Base-by-base conservation (phyloP, 2,888 invertebrate species). In the Melanargia galathea region DNA sequence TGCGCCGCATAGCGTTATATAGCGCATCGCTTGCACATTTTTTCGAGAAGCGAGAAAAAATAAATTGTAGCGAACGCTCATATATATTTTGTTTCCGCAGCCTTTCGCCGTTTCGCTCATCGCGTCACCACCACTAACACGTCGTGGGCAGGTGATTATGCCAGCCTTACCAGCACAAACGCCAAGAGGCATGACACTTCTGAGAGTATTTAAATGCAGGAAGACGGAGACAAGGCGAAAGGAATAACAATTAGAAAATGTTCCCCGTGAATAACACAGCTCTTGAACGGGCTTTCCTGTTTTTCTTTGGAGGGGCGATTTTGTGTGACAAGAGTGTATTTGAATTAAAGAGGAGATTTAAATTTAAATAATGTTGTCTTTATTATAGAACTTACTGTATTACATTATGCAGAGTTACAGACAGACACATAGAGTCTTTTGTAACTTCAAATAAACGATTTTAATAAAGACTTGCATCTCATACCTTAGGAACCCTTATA, bases 161-260 rank as follows among this genome's bases (percentile, higher is more conserved):
- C 63, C 60, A 60, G 67, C 60, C 52, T 24, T 63, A 60, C 45
- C 13, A n/a, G 24, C 16, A 43, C 43, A 38, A 22, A 13, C 8
- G 18, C 30, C 16, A 40, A 56, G 30, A 46, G 57, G 58, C 38
- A 35, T 48, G 52, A 63, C 35, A 63, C 51, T 60, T 63, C 55
- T 48, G 40, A 63, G 56, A 46, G 60, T 52, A 63, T 65, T 65
- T 63, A 48, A 66, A 65, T 65, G 60, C 60, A 65, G 48, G 56
- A 63, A 35, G 20, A 49, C 20, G 18, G 55, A 22, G 56, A 52
- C 38, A 54, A 52, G 40, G 59, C 56, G 43, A 46, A 48, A 58
- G 55, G 38, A 57, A 62, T 66, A 66, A 66, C 38, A 51, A 67
- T 38, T 33, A 45, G 33, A 20, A 43, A 51, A 30, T 51, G 38